These are phyloP conservation scores for Leuciscus waleckii DNA, from an alignment of 2,797 vertebrate genomes.

Conservation along the genomic window DNA sequence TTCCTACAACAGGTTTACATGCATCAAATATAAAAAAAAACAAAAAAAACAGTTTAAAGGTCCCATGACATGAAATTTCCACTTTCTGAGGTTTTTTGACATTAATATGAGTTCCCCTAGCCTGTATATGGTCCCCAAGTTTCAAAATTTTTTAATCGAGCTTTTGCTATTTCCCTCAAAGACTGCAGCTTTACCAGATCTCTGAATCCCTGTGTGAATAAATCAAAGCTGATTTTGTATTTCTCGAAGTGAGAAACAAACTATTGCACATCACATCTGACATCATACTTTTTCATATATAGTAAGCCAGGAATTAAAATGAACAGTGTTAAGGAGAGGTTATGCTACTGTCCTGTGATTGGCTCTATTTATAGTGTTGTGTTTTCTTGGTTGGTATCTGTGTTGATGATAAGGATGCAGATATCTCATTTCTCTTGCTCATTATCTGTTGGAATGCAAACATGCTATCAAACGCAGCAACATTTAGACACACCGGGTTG, in stretches of 20 bases:
- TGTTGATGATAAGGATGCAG: constrained; percentile 65
- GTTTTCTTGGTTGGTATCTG: constrained; percentile 65
- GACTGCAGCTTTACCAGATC: not conserved
- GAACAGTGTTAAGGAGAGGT: not conserved
- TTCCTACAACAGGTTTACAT: no score
- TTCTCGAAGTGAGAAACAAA: not conserved
- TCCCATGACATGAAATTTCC: no score
- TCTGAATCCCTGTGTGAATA: not conserved
- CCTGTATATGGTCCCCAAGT: no score
- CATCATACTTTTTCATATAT: not conserved
- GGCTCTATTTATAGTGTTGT: constrained; percentile 62
- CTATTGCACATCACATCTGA: not conserved
- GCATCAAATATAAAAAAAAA: no score
- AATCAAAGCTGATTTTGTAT: not conserved
- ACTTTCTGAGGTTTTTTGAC: no score
- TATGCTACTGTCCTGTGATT: constrained; percentile 18
- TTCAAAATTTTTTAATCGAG: no score
- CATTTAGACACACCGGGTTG: constrained; percentile 61
- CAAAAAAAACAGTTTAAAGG: no score
- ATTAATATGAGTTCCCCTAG: no score
- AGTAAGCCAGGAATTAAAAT: not conserved
- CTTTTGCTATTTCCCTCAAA: no score
- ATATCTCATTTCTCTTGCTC: constrained; percentile 66
- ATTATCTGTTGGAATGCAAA: constrained; percentile 75
- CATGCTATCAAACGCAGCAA: constrained; percentile 53